Conservation (phyloP, 2,888 invertebrate species). For the Helleia helle region DNA sequence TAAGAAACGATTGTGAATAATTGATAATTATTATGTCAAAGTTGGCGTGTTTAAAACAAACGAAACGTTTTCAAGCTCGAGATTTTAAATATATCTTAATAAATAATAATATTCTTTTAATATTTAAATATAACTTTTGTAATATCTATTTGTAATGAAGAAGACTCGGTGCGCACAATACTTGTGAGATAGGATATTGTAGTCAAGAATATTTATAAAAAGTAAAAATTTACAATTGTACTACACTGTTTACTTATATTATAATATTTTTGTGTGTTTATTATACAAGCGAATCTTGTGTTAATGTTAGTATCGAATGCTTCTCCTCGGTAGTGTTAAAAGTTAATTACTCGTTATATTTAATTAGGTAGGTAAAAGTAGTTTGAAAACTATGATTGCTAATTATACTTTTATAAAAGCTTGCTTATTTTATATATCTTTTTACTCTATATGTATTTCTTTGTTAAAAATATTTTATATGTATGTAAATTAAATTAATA, state of each 20-base stretch:
- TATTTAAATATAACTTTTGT: slow-evolving; percentile 30
- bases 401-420: no score
- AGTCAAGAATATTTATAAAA: slow-evolving; percentile 44
- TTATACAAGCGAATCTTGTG: not conserved
- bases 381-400: no score
- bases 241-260: slow-evolving; percentile 19
- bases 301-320: not conserved
- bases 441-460: no score
- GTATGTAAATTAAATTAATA: no score
- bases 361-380: not conserved
- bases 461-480: no score
- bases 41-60: not conserved
- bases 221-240: slow-evolving; percentile 30
- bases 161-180: slow-evolving; percentile 67
- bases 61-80: not conserved
- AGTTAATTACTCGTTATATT: not conserved
- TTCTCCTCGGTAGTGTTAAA: not conserved
- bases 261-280: slow-evolving; percentile 2
- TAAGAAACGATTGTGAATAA: not conserved
- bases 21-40: not conserved
- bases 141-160: slow-evolving; percentile 42
- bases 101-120: slow-evolving; percentile 12
- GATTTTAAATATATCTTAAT: slow-evolving; percentile 9
- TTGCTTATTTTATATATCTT: no score
- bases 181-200: slow-evolving; percentile 57